Evolutionary conservation across 2,113 vertebrate genomes (phyloP).

Genomic region (Nycticryphes semicollaris): DNA sequence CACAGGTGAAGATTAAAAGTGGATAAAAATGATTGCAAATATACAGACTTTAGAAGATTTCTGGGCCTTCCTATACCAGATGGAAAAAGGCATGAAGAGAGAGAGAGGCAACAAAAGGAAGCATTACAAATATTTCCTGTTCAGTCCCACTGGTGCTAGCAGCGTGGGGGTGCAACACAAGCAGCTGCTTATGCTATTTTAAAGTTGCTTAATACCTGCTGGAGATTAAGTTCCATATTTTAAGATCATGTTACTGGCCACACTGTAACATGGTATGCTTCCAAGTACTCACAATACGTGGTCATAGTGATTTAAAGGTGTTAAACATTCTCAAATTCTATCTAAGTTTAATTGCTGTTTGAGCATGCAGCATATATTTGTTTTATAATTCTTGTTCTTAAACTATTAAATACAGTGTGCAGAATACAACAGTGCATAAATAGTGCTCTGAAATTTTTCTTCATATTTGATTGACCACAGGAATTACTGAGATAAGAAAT

Average conservation of each 20-base stretch:
- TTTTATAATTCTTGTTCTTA: not conserved
- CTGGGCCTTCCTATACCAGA: not conserved
- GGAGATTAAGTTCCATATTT: not conserved
- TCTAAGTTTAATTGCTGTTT: not conserved
- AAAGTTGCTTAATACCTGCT: not conserved
- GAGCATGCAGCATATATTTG: not conserved
- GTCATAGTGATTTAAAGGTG: not conserved
- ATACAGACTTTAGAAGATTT: not conserved
- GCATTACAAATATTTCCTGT: not conserved
- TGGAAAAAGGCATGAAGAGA: not conserved
- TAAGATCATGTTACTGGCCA: not conserved
- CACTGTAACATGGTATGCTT: not conserved
- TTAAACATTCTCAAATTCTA: not conserved
- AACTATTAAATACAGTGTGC: not conserved
- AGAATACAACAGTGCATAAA: not conserved
- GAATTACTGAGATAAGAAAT: not conserved
- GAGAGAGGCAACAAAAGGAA: not conserved
- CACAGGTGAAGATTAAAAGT: not conserved
- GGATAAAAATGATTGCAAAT: not conserved
- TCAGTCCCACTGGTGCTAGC: not conserved
- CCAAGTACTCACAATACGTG: not conserved
- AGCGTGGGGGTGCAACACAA: not conserved
- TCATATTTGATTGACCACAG: not conserved
- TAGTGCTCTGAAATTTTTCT: not conserved
- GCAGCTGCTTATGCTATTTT: slow-evolving; percentile 9